Conservation (phyloP, 2,797 vertebrate species). For the Apogon hyalosoma region DNA sequence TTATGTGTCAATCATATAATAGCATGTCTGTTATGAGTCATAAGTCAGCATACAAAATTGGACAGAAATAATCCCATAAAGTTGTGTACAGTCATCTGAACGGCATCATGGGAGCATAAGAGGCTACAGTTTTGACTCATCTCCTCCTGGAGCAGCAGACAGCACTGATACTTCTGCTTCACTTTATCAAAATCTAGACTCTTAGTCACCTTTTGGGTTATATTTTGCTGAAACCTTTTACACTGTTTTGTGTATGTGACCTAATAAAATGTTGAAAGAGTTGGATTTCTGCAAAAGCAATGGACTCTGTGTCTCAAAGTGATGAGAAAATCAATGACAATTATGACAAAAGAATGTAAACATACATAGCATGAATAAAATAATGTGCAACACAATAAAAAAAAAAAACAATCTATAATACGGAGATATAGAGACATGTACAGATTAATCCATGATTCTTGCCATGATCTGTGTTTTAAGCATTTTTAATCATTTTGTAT, state of each 20-base stretch:
- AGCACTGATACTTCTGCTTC: slow-evolving; percentile 52
- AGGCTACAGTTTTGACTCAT: slow-evolving; percentile 66
- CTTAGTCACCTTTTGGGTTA: slow-evolving; percentile 55
- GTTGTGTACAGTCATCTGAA: slow-evolving; percentile 49
- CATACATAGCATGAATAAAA: no score
- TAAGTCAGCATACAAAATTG: slow-evolving; percentile 24
- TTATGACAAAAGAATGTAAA: no score
- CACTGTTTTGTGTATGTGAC: slow-evolving; percentile 2
- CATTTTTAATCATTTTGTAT: no score
- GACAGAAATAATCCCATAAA: slow-evolving; percentile 46
- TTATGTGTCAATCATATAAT: slow-evolving; percentile 23
- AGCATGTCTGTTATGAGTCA: slow-evolving; percentile 46
- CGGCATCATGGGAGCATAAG: slow-evolving; percentile 3
- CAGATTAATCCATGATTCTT: no score
- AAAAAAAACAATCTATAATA: no score
- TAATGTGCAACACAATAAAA: no score
- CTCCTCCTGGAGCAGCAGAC: slow-evolving; percentile 29
- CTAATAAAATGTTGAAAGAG: background rate
- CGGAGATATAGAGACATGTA: no score
- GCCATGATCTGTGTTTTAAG: no score
- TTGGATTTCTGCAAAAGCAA: no score
- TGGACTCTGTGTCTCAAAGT: no score
- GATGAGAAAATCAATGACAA: no score
- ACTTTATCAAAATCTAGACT: slow-evolving; percentile 31
- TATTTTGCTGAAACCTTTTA: slow-evolving; percentile 14